Evolutionary conservation across 2,797 vertebrate genomes (phyloP).

Genomic region (Fundulus diaphanus): DNA sequence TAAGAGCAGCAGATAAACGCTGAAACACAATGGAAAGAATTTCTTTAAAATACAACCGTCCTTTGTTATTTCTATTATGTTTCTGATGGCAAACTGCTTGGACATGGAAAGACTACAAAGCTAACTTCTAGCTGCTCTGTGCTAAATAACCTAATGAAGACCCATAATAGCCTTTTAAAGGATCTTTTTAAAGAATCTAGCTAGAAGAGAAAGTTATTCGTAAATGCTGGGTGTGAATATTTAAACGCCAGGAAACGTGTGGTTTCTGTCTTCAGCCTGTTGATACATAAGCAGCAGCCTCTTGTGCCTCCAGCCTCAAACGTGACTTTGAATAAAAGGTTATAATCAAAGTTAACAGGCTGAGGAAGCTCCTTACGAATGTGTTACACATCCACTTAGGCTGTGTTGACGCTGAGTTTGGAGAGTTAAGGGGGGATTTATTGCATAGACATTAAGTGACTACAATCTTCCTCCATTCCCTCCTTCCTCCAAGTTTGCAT

Average conservation of each 20-base stretch:
- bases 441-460: not conserved
- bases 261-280: constrained; percentile 29
- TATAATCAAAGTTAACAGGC: constrained; percentile 25
- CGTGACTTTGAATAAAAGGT: constrained; percentile 42
- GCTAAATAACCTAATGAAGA: not conserved
- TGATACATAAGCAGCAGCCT: constrained; percentile 24
- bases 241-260: constrained; percentile 31
- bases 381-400: constrained; percentile 19
- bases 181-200: not conserved
- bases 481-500: not conserved
- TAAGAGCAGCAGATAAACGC: constrained; percentile 3
- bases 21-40: not conserved
- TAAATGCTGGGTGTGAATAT: not conserved
- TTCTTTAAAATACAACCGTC: not conserved
- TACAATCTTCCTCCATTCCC: not conserved
- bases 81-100: not conserved
- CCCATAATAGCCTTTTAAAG: not conserved
- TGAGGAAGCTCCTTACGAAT: constrained; percentile 22
- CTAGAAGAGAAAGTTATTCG: not conserved
- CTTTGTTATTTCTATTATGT: not conserved
- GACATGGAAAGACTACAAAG: not conserved
- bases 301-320: constrained; percentile 28
- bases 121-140: not conserved
- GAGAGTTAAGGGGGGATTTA: not conserved
- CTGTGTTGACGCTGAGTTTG: not conserved